Percentiles rank a stretch among this genome's conserved stretches.
phyloP scores from a whole-genome alignment of 2,113 vertebrate species.

The Oreochromis niloticus region DNA sequence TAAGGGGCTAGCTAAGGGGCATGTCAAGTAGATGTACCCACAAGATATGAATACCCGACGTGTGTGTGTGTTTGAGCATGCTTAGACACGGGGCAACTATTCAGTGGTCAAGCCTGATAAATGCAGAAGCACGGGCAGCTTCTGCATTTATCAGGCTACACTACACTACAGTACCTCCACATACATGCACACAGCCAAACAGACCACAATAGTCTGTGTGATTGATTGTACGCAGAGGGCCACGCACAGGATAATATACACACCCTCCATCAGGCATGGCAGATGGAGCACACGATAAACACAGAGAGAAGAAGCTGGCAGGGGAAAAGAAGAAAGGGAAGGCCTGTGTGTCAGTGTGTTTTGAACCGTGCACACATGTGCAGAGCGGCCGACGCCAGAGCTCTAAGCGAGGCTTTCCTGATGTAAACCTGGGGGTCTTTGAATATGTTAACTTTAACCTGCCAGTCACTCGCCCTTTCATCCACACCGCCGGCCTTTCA shows the following conservation, averaged over 20 bases:
- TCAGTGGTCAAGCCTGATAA: slow-evolving; percentile 65
- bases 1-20: not conserved
- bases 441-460: slow-evolving; percentile 61
- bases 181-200: not conserved
- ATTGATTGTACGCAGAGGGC: slow-evolving; percentile 34
- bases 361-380: slow-evolving; percentile 43
- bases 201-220: not conserved
- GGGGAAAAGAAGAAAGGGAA: slow-evolving; percentile 42
- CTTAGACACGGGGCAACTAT: slow-evolving; percentile 49
- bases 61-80: not conserved
- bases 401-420: not conserved
- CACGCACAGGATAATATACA: slow-evolving; percentile 37
- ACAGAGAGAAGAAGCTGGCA: slow-evolving; percentile 38
- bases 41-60: not conserved
- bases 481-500: not conserved
- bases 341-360: slow-evolving; percentile 17
- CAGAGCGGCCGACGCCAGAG: not conserved
- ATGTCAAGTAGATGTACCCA: not conserved
- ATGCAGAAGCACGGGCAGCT: slow-evolving; percentile 57
- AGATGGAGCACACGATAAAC: slow-evolving; percentile 46
- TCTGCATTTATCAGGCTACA: no score
- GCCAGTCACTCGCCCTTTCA: not conserved
- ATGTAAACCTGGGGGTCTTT: slow-evolving; percentile 16
- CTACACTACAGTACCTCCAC: slow-evolving; percentile 10
- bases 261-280: slow-evolving; percentile 34